A percentile compares a stretch with the other conserved stretches of the same genome.
phyloP scores from a whole-genome alignment of 2,888 invertebrate species.

The Pristionchus arcanus region DNA sequence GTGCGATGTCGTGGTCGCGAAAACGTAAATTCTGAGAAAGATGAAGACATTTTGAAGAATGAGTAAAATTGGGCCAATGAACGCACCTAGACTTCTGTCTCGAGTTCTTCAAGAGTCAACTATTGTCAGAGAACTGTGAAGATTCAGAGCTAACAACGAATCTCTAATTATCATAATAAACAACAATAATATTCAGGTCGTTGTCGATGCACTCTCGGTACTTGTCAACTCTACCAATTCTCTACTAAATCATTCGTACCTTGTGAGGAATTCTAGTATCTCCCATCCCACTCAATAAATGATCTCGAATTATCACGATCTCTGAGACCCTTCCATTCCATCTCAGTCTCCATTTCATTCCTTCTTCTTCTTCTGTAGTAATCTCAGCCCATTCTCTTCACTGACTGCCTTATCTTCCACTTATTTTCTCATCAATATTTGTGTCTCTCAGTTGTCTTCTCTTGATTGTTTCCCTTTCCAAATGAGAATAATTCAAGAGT shows the following conservation, averaged over 20 bases:
- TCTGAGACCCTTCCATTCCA: not conserved
- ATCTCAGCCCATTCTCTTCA: not conserved
- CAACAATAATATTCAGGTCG: not conserved
- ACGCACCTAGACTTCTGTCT: not conserved
- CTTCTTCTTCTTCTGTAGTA: slow-evolving; percentile 7
- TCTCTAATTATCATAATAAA: no score
- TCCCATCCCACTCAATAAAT: not conserved
- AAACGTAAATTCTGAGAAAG: not conserved
- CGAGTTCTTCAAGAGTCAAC: not conserved
- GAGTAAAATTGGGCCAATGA: not conserved
- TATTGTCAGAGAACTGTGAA: not conserved
- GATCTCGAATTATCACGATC: not conserved
- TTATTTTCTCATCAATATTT: not conserved
- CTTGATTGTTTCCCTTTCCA: slow-evolving; percentile 8
- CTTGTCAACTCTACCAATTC: slow-evolving; percentile 44
- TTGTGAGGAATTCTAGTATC: slow-evolving; percentile 49
- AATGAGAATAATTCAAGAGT: not conserved
- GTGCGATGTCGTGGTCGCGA: not conserved
- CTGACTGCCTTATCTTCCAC: slow-evolving; percentile 23
- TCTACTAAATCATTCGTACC: slow-evolving; percentile 45
- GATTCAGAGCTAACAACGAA: not conserved
- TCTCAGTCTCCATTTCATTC: not conserved
- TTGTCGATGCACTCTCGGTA: slow-evolving; percentile 45
- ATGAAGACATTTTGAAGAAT: no score
- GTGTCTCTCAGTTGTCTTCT: not conserved